Percentiles rank a stretch among this genome's conserved stretches.
Conservation (phyloP, 1,140 invertebrate species). For the Drosophila albomicans region DNA sequence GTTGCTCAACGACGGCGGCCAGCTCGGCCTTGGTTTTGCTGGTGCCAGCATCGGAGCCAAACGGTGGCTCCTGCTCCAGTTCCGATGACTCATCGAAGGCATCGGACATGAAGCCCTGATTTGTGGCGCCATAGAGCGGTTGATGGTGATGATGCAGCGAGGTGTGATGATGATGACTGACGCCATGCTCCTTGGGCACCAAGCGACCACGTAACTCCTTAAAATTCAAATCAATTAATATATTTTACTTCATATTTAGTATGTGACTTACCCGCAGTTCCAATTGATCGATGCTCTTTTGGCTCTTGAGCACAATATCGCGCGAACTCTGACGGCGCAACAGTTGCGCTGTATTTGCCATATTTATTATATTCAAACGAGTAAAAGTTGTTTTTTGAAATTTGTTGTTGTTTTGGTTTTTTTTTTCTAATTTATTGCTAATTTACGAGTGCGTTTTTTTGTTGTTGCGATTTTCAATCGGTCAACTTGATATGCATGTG, state of each 20-base stretch:
- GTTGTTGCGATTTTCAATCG: conserved; percentile 1
- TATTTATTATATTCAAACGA: conserved; percentile 73
- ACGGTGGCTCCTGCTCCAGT: conserved; percentile 80
- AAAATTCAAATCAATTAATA: neutral
- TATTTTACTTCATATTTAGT: no score
- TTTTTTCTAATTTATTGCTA: neutral
- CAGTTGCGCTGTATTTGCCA: conserved; percentile 95
- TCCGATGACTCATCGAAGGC: conserved; percentile 90
- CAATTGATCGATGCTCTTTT: conserved; percentile 92
- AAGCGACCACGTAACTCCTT: conserved; percentile 91
- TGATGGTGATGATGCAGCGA: conserved; percentile 84
- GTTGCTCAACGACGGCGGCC: conserved; percentile 85
- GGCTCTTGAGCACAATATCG: conserved; percentile 86
- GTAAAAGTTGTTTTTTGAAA: conserved; percentile 27
- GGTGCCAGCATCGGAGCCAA: conserved; percentile 79
- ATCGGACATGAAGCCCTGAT: conserved; percentile 91
- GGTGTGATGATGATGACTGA: conserved; percentile 72
- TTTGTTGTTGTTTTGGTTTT: conserved; percentile 29
- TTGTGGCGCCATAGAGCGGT: conserved; percentile 93
- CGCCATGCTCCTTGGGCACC: conserved; percentile 90
- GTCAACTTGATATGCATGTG: conserved; percentile 10
- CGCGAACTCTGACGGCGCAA: conserved; percentile 94
- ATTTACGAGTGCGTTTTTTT: conserved; percentile 10
- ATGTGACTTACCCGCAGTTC: conserved; percentile 89
- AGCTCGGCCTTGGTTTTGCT: conserved; percentile 85